Evolutionary conservation across 2,113 vertebrate species (phyloP).

Genomic region (Turdus rufiventris): DNA sequence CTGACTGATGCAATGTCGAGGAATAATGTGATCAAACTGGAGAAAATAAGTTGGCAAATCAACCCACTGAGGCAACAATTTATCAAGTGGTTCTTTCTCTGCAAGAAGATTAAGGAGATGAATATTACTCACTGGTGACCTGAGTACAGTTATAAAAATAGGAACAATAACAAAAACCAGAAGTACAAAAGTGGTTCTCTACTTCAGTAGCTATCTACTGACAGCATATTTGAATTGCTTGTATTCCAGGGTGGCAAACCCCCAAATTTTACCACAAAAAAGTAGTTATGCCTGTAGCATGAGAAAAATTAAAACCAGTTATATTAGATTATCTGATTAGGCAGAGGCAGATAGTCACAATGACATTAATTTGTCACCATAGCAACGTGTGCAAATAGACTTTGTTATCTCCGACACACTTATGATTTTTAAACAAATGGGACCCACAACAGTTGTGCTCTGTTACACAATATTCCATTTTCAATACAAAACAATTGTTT

Average conservation of each 20-base stretch:
- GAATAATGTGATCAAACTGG: not conserved
- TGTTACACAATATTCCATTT: not conserved
- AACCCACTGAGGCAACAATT: not conserved
- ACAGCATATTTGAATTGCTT: not conserved
- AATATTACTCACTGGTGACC: slow-evolving; percentile 17
- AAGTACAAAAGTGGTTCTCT: not conserved
- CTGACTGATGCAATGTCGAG: not conserved
- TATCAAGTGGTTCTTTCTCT: slow-evolving; percentile 3
- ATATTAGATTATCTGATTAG: slow-evolving; percentile 35
- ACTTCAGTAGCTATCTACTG: not conserved
- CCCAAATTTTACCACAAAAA: not conserved
- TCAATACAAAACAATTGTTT: not conserved
- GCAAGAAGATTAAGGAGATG: not conserved
- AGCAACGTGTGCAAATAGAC: slow-evolving; percentile 51
- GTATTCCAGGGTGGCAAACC: not conserved
- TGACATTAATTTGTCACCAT: slow-evolving; percentile 56
- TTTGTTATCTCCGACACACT: slow-evolving; percentile 38
- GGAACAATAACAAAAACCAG: not conserved
- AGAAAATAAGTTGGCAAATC: not conserved
- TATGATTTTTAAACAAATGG: slow-evolving; percentile 32
- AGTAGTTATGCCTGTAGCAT: slow-evolving; percentile 7
- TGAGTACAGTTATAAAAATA: not conserved
- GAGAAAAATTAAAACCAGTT: slow-evolving; percentile 48
- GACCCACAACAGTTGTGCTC: slow-evolving; percentile 2
- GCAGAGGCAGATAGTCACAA: slow-evolving; percentile 23